Conservation (phyloP, 2,888 invertebrate genomes). For the Melieria crassipennis region DNA sequence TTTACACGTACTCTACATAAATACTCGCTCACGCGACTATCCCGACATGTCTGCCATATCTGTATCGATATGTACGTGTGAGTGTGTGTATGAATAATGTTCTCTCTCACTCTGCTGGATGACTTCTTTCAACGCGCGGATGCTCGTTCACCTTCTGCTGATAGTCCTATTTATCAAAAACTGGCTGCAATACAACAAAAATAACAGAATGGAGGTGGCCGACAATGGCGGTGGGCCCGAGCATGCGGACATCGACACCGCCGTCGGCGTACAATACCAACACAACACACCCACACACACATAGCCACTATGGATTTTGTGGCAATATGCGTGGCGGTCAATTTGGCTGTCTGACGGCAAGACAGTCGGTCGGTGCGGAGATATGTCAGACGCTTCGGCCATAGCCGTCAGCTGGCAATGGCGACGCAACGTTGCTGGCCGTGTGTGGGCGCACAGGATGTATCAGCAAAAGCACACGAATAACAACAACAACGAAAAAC, state of each 20-base stretch:
- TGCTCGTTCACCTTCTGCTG: slow-evolving; percentile 13
- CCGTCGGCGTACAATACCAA: slow-evolving; percentile 6
- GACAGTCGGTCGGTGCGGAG: too few relatives aligned
- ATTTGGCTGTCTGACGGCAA: too few relatives aligned
- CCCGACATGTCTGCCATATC: slow-evolving; percentile 33
- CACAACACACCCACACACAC: not conserved
- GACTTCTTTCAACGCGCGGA: slow-evolving; percentile 18
- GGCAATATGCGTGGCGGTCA: too few relatives aligned
- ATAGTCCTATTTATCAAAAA: slow-evolving; percentile 48
- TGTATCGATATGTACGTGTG: not conserved
- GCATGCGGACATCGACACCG: not conserved
- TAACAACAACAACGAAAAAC: not conserved
- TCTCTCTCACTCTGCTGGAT: slow-evolving; percentile 1
- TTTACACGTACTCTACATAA: slow-evolving; percentile 29
- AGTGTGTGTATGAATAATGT: too few relatives aligned
- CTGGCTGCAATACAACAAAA: slow-evolving; percentile 23
- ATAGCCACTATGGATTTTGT: not conserved
- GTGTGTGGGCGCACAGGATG: too few relatives aligned
- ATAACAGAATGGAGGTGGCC: not conserved
- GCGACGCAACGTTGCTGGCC: too few relatives aligned
- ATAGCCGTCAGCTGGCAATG: too few relatives aligned
- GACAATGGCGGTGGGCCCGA: not conserved
- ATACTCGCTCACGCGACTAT: slow-evolving; percentile 39
- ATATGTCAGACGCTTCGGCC: too few relatives aligned
- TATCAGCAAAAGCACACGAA: not conserved